phyloP scores from a whole-genome alignment of 2,888 invertebrate genomes.

The Stenotaenia linearis region DNA sequence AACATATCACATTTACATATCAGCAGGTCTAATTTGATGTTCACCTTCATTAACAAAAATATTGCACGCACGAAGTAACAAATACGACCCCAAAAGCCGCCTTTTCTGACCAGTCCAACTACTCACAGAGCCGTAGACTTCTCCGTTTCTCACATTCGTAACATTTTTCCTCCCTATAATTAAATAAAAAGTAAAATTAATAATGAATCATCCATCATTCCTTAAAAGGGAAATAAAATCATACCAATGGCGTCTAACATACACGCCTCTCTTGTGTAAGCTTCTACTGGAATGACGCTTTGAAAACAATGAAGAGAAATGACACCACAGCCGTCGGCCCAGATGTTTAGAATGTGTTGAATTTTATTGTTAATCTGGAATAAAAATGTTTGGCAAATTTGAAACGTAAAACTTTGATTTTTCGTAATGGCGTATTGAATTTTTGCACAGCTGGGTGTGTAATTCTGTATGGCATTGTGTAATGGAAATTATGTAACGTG shows the following conservation, averaged over 20 bases:
- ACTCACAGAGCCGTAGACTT: constrained; percentile 71
- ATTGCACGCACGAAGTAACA: constrained; percentile 73
- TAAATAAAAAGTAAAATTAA: neutral
- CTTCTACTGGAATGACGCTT: constrained; percentile 83
- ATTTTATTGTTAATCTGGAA: constrained; percentile 56
- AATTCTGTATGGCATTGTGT: no score
- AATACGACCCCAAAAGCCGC: constrained; percentile 66
- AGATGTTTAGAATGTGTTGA: constrained; percentile 76
- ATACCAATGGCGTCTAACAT: constrained; percentile 76
- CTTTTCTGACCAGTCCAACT: constrained; percentile 68
- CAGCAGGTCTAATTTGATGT: constrained; percentile 71
- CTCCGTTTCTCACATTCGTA: constrained; percentile 71
- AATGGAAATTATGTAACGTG: no score
- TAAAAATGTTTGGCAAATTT: no score
- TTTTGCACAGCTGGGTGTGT: no score
- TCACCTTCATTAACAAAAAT: constrained; percentile 85
- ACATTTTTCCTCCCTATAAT: constrained; percentile 59
- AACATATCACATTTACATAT: constrained; percentile 49
- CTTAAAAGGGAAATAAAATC: neutral
- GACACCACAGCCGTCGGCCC: constrained; percentile 76
- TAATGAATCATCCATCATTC: no score
- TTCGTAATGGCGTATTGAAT: no score
- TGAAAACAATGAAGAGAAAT: constrained; percentile 86
- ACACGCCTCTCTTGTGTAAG: constrained; percentile 86
- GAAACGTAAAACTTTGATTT: no score